phyloP scores from a whole-genome alignment of 2,113 vertebrate species.

The Misgurnus mizolepis region DNA sequence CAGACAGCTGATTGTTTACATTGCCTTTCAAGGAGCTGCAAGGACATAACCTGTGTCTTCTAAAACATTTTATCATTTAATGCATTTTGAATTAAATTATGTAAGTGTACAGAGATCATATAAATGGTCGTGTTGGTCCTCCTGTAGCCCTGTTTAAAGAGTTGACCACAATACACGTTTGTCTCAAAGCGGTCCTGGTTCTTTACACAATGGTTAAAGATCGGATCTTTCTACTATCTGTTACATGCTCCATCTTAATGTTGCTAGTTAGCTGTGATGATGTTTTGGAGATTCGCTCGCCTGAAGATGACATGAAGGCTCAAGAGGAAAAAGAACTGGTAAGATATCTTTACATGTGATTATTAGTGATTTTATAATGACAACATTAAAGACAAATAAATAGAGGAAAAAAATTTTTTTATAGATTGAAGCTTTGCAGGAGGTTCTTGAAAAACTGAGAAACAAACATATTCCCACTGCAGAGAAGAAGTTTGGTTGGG shows the following conservation, averaged over 20 bases:
- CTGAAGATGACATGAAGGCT: conserved; percentile 57
- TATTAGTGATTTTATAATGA: background rate
- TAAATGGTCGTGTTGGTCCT: background rate
- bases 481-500: conserved; percentile 79
- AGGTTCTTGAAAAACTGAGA: conserved; percentile 73
- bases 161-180: background rate
- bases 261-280: conserved; percentile 57
- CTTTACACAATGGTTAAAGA: conserved; percentile 59
- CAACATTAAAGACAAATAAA: background rate
- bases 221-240: conserved; percentile 54
- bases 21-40: background rate
- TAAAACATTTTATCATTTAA: background rate
- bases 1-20: background rate
- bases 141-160: background rate
- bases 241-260: conserved; percentile 57
- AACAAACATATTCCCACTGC: conserved; percentile 65
- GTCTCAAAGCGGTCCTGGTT: background rate
- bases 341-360: conserved; percentile 28
- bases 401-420: background rate
- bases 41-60: background rate
- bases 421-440: conserved; percentile 73
- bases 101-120: background rate
- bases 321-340: conserved; percentile 69
- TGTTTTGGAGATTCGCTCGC: conserved; percentile 54
- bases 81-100: background rate